Percentiles rank a stretch among this genome's conserved stretches.
Conservation (phyloP, 1,140 invertebrate genomes). For the Spodoptera litura region DNA sequence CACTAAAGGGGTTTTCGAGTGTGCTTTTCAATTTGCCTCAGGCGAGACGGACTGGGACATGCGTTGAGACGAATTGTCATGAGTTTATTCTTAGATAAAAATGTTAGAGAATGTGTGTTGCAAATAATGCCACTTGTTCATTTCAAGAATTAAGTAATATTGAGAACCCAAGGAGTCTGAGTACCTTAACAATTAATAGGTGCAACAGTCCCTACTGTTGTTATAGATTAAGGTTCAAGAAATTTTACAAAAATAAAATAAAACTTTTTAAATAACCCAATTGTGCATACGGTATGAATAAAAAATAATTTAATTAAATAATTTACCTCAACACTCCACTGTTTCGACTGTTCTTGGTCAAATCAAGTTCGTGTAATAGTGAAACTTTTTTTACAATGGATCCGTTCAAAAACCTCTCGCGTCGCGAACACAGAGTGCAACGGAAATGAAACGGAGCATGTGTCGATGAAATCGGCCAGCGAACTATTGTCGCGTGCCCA, state of each 20-base stretch:
- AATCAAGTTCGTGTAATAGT: slow-evolving; percentile 84
- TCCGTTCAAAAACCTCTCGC: slow-evolving; percentile 69
- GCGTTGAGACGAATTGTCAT: slow-evolving; percentile 38
- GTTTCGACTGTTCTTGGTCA: slow-evolving; percentile 63
- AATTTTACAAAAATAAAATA: too few relatives aligned
- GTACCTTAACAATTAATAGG: too few relatives aligned
- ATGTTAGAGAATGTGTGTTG: too few relatives aligned
- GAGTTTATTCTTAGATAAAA: not conserved
- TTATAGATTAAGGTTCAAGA: too few relatives aligned
- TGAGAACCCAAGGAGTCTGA: too few relatives aligned
- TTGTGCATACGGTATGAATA: too few relatives aligned
- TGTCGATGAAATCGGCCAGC: slow-evolving; percentile 71
- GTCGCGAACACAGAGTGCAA: slow-evolving; percentile 67
- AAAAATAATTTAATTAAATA: not conserved
- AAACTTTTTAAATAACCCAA: too few relatives aligned
- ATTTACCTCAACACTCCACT: slow-evolving; percentile 44
- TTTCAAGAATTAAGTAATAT: too few relatives aligned
- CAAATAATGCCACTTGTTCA: too few relatives aligned
- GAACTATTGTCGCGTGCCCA: slow-evolving; percentile 60
- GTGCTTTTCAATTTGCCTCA: slow-evolving; percentile 83
- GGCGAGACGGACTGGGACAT: slow-evolving; percentile 57
- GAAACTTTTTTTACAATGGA: slow-evolving; percentile 78
- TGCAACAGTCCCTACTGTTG: too few relatives aligned
- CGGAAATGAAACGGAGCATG: slow-evolving; percentile 80
- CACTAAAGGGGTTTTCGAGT: slow-evolving; percentile 84